phyloP scores from a whole-genome alignment of 2,888 invertebrate genomes.

The Prosapia bicincta region DNA sequence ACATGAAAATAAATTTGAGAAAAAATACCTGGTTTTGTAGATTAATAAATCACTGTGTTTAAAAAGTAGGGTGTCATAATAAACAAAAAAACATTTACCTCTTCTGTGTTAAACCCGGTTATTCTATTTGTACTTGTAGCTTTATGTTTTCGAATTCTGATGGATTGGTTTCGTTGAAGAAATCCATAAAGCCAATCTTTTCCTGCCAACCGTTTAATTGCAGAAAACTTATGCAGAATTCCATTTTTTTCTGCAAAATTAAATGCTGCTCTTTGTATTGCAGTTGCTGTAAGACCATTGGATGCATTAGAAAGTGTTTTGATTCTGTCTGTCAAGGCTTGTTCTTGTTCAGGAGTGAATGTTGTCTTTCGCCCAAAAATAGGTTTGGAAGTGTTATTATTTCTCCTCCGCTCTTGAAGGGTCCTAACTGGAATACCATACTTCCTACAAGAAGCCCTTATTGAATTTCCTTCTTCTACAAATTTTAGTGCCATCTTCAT shows the following conservation, averaged over 20 bases:
- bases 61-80: too few relatives aligned
- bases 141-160: slow-evolving; percentile 1
- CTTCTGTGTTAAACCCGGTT: background rate
- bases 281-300: slow-evolving; percentile 26
- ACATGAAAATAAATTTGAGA: too few relatives aligned
- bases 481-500: too few relatives aligned
- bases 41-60: too few relatives aligned
- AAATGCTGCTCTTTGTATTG: slow-evolving; percentile 28
- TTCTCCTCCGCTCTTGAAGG: background rate
- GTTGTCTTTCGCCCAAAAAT: background rate
- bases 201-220: slow-evolving; percentile 7
- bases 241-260: slow-evolving; percentile 28
- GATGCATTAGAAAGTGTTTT: slow-evolving; percentile 10
- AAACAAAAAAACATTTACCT: background rate
- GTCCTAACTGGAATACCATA: slow-evolving; percentile 7
- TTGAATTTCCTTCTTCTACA: too few relatives aligned
- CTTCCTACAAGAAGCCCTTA: background rate
- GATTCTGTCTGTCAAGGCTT: background rate
- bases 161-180: background rate
- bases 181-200: background rate
- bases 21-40: too few relatives aligned
- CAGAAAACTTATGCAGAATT: slow-evolving; percentile 22
- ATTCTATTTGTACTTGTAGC: slow-evolving; percentile 3
- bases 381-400: background rate
- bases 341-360: background rate